A percentile compares a stretch with the other conserved stretches of the same genome.
phyloP scores from a whole-genome alignment of 2,888 invertebrate species.

The Metalampra italica region DNA sequence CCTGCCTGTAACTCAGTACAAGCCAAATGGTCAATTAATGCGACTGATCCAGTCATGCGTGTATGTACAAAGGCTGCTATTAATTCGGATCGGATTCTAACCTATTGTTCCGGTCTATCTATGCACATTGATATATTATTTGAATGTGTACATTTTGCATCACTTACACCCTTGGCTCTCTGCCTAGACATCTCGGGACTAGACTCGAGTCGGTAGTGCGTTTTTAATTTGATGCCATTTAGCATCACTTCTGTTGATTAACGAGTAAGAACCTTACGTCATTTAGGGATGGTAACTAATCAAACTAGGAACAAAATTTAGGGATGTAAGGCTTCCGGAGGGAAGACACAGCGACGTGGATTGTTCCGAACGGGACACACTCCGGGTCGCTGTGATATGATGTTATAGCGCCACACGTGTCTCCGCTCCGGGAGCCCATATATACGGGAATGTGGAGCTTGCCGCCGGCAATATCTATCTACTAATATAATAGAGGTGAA shows the following conservation, averaged over 20 bases:
- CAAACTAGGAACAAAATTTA: too few species aligned
- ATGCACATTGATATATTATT: neutral
- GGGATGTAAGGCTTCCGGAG: too few species aligned
- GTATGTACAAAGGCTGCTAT: slow-evolving; percentile 39
- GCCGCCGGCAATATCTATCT: too few species aligned
- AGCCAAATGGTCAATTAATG: slow-evolving; percentile 64
- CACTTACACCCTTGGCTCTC: neutral
- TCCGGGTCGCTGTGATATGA: too few species aligned
- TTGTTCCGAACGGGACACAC: too few species aligned
- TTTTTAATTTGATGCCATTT: neutral
- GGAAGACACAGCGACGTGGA: too few species aligned
- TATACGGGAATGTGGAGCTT: too few species aligned
- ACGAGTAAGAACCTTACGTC: neutral
- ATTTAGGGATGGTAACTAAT: too few species aligned
- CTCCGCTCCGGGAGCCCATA: too few species aligned
- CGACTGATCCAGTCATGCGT: slow-evolving; percentile 33
- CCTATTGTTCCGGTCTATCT: slow-evolving; percentile 10
- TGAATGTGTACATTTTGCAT: neutral
- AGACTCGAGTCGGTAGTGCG: neutral
- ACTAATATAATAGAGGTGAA: too few species aligned
- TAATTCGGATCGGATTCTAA: slow-evolving; percentile 22
- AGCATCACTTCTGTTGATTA: neutral
- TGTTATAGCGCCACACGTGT: too few species aligned
- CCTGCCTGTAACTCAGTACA: slow-evolving; percentile 57
- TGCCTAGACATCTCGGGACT: neutral